A percentile compares a stretch with the other conserved stretches of the same genome.
These are phyloP conservation scores for Chaenogobius annularis DNA, from an alignment of 2,113 vertebrate genomes.

Conservation along the genomic window DNA sequence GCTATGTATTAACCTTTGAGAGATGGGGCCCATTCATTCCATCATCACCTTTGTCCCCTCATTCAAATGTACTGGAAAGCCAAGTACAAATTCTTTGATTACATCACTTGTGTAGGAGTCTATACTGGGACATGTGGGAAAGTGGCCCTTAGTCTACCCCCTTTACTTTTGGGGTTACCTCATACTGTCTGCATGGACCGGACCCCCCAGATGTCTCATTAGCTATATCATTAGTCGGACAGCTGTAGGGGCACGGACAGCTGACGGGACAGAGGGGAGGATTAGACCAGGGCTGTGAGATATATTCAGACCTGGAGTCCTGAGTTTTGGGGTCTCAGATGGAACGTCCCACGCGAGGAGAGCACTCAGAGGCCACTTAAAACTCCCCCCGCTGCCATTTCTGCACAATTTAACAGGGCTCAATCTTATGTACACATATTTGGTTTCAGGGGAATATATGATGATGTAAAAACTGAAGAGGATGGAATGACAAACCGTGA, in stretches of 20 bases:
- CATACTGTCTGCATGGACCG: conserved; percentile 46
- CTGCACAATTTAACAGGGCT: not conserved
- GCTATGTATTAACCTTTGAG: not conserved
- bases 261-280: conserved; percentile 63
- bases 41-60: not conserved
- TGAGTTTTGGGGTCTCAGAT: conserved; percentile 26
- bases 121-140: conserved; percentile 61
- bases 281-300: conserved; percentile 46
- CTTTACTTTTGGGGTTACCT: conserved; percentile 31
- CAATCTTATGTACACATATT: not conserved
- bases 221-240: conserved; percentile 80
- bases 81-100: not conserved
- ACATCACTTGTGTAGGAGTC: conserved; percentile 19
- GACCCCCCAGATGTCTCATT: conserved; percentile 78
- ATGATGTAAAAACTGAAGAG: conserved; percentile 1
- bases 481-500: not conserved
- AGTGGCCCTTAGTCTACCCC: conserved; percentile 35
- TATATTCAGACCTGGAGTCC: conserved; percentile 38
- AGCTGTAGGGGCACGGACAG: conserved; percentile 74
- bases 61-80: not conserved
- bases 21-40: not conserved
- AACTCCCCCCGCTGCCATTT: not conserved
- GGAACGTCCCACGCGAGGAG: conserved; percentile 14
- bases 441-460: conserved; percentile 7
- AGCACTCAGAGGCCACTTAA: conserved; percentile 8